phyloP scores from a whole-genome alignment of 2,113 vertebrate genomes.

The Callipepla squamata region DNA sequence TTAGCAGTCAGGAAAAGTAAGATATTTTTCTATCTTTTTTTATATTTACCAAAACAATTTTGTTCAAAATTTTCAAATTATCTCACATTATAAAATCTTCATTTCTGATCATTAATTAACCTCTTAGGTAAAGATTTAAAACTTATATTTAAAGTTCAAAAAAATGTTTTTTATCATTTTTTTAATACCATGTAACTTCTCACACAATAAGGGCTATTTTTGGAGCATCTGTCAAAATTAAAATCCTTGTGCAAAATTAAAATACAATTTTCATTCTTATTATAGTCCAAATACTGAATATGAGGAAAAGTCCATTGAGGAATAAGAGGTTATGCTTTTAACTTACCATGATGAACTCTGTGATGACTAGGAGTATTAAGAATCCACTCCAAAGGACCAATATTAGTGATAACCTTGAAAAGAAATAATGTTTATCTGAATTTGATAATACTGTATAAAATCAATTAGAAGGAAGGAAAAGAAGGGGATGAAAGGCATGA shows the following conservation, averaged over 20 bases:
- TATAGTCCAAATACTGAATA: background rate
- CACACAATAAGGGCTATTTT: background rate
- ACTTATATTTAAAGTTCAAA: background rate
- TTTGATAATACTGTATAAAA: background rate
- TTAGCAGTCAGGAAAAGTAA: background rate
- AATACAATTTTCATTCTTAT: background rate
- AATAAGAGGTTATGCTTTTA: background rate
- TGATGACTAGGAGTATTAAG: slow-evolving; percentile 95
- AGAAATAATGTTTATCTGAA: background rate
- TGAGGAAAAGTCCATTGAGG: background rate
- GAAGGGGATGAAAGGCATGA: background rate
- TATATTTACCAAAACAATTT: background rate
- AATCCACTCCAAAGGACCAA: slow-evolving; percentile 90
- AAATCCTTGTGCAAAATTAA: background rate
- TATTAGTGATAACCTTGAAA: slow-evolving; percentile 83
- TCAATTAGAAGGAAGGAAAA: background rate
- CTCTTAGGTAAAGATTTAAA: background rate
- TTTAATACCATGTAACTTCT: background rate
- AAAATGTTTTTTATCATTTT: too few relatives aligned
- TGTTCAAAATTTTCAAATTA: background rate
- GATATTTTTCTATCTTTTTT: background rate
- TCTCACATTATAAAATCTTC: background rate
- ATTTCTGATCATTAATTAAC: background rate
- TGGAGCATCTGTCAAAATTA: background rate
- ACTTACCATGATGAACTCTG: slow-evolving; percentile 91